These are phyloP conservation scores for Hemibagrus guttatus DNA, from an alignment of 2,797 vertebrate genomes.

Conservation along the genomic window DNA sequence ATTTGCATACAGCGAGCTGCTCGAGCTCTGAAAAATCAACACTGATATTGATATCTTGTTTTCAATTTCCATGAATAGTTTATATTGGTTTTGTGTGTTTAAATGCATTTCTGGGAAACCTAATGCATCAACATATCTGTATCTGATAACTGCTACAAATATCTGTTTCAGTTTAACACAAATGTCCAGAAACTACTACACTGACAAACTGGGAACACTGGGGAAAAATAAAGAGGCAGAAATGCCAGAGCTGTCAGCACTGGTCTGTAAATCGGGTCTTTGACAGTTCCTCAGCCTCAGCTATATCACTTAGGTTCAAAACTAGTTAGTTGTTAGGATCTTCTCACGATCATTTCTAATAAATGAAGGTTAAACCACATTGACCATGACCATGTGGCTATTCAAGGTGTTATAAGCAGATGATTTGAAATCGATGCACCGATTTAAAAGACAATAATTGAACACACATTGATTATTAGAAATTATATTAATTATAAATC, in stretches of 20 bases:
- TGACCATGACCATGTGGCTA: not conserved
- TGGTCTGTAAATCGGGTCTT: not conserved
- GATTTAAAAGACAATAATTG: not conserved
- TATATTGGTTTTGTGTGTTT: not conserved
- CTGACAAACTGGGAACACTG: not conserved
- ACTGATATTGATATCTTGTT: not conserved
- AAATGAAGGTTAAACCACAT: not conserved
- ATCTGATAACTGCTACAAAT: not conserved
- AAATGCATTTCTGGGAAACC: too few relatives aligned
- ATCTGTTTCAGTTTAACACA: not conserved
- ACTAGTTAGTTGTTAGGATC: not conserved
- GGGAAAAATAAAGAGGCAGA: not conserved
- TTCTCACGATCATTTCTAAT: not conserved
- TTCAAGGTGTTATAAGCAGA: not conserved
- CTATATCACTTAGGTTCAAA: not conserved
- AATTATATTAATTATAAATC: not conserved
- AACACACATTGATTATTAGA: not conserved
- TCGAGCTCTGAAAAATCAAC: slow-evolving; percentile 54
- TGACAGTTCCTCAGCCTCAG: not conserved
- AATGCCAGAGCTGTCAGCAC: not conserved
- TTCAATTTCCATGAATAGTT: not conserved
- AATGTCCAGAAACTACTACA: too few relatives aligned
- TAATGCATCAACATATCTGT: not conserved
- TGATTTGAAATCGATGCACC: not conserved
- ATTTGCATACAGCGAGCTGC: slow-evolving; percentile 50